Conservation (phyloP, 2,888 invertebrate species). For the Chloroclysta siterata region DNA sequence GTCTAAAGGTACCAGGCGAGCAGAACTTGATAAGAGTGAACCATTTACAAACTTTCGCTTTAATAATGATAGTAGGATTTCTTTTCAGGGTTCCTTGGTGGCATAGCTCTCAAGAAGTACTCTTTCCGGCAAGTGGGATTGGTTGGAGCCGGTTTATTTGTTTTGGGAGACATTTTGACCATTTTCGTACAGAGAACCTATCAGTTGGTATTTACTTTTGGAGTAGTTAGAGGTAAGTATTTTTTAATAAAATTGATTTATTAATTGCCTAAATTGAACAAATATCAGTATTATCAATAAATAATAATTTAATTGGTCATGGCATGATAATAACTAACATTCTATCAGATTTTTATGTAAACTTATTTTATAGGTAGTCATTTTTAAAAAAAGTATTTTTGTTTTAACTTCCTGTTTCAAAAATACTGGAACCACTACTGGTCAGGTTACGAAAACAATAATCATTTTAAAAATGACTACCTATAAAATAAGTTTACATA, state of each 20-base stretch:
- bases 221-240: conserved; percentile 85
- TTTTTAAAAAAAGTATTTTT: too few relatives aligned
- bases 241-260: neutral
- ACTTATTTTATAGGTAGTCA: too few relatives aligned
- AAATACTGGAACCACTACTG: too few relatives aligned
- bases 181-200: conserved; percentile 87
- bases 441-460: too few relatives aligned
- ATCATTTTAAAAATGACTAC: too few relatives aligned
- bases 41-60: neutral
- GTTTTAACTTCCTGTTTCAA: too few relatives aligned
- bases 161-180: conserved; percentile 86
- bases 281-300: too few relatives aligned
- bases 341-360: too few relatives aligned
- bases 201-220: conserved; percentile 87
- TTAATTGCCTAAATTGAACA: neutral
- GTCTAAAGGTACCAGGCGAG: neutral
- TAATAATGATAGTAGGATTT: neutral
- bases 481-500: too few relatives aligned
- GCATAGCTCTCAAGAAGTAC: conserved; percentile 87
- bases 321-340: too few relatives aligned
- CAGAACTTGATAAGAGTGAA: neutral
- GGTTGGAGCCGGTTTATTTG: conserved; percentile 86
- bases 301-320: too few relatives aligned
- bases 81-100: conserved; percentile 87
- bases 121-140: conserved; percentile 88